phyloP scores from a whole-genome alignment of 2,113 vertebrate species.

The Pristiophorus japonicus region DNA sequence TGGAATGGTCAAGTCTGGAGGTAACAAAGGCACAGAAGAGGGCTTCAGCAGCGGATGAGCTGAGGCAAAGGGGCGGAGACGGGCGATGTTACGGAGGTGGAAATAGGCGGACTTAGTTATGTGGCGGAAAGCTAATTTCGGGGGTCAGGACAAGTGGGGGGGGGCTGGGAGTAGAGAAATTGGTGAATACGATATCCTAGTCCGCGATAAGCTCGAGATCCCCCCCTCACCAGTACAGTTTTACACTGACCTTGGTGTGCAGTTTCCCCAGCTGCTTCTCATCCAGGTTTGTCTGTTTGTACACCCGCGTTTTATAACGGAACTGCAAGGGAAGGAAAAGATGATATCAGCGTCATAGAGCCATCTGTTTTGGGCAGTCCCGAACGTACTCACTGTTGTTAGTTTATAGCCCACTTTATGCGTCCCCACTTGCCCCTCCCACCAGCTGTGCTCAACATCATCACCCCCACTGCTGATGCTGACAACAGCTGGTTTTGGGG shows the following conservation, averaged over 20 bases:
- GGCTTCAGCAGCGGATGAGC: no score
- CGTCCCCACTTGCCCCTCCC: no score
- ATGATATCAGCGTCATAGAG: neutral
- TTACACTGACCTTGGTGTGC: constrained; percentile 78
- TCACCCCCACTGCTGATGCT: neutral
- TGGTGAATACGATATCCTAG: neutral
- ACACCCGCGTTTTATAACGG: constrained; percentile 93
- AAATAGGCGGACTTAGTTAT: no score
- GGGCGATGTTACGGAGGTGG: no score
- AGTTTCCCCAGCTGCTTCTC: constrained; percentile 96
- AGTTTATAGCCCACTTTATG: neutral
- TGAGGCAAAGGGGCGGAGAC: no score
- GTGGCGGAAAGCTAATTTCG: no score
- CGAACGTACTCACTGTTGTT: no score
- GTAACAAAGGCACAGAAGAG: no score
- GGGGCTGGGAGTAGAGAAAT: no score
- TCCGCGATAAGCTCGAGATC: neutral
- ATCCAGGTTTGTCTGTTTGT: constrained; percentile 89
- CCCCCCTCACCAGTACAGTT: neutral
- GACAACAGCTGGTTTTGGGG: neutral
- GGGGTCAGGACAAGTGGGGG: no score
- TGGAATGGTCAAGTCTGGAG: no score
- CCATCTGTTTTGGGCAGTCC: neutral
- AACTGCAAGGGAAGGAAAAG: constrained; percentile 60
- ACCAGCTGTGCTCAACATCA: no score